Conservation (phyloP, 2,797 vertebrate genomes). For the Scyliorhinus canicula region DNA sequence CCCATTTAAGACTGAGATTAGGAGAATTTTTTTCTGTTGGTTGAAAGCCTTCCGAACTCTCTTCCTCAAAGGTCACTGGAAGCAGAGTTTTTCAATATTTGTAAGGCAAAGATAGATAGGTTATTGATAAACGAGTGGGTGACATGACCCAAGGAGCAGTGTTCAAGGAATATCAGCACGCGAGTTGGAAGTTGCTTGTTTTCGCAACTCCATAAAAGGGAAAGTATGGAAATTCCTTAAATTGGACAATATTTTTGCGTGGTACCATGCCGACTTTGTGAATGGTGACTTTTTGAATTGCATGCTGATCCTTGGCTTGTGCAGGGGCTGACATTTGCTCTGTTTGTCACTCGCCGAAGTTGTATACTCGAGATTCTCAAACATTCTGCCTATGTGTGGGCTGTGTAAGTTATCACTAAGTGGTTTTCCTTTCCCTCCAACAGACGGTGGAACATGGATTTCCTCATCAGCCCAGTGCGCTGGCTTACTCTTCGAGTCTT, state of each 20-base stretch:
- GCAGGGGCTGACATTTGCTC: background rate
- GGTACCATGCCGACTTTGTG: no score
- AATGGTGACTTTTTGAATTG: background rate
- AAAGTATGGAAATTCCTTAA: no score
- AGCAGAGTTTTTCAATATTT: no score
- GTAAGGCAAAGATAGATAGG: no score
- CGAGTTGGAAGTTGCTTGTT: background rate
- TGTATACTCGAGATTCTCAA: background rate
- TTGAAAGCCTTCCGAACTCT: no score
- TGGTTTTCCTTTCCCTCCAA: background rate
- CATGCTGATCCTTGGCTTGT: no score
- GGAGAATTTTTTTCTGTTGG: no score
- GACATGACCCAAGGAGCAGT: background rate
- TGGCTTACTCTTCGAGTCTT: constrained; percentile 79
- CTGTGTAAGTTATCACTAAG: background rate
- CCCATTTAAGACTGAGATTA: no score
- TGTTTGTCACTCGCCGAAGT: no score
- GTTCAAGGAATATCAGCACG: background rate
- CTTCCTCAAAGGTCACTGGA: no score
- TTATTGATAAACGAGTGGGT: no score
- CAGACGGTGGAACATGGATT: constrained; percentile 97
- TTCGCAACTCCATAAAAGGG: background rate
- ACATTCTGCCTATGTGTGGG: background rate
- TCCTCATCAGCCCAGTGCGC: constrained; percentile 91
- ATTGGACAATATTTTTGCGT: background rate